Evolutionary conservation across 2,888 invertebrate genomes (phyloP), one percentile per base, ranked within the genome.

Genomic region (Apamea monoglypha): DNA sequence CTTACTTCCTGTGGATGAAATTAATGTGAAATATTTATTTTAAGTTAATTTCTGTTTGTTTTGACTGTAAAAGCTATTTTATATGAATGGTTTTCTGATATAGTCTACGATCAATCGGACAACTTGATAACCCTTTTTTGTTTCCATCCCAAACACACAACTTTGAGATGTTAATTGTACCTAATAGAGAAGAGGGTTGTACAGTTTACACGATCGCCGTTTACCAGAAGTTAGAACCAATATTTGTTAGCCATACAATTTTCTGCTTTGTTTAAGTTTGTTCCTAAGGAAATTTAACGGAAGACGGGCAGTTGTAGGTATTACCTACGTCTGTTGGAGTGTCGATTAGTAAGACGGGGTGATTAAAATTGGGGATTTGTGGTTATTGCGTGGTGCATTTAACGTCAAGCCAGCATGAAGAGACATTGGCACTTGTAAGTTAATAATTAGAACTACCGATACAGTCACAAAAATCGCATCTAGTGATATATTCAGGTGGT

Each of bases 251-350:
- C 61, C 56, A 66, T 76, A 73, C 56, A 80, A 75, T 79, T 75
- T 82, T 78, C 78, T 78, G 78, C 32, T 78, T 78, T 76, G 61
- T 75, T 84, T 82, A 78, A 73, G 67, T 82, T 76, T n/a, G 36
- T 64, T 67, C 56, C 66, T 40, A 12, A 59, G 64, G 40, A 76
- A 74, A 72, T 69, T 61, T 32, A 69, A 76, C 64, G 21, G 36
- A 79, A 71, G 29, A 47, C 59, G 64, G 72, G 53, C 47, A 75
- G 47, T 66, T 32, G 50, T n/a, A 12, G 56, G 56, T 77, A 66
- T 61, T 78, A 53, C 21, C 2, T 36, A 47, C 32, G 47, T 59
- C 44, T 50, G 77, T 73, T 69, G 72, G 8, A 4, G 56, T 61
- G 18, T 50, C 61, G 36, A 69, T 70, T 66, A 72, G 29, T 40